Conservation (phyloP, 2,797 vertebrate species). For the Neoniphon sammara region DNA sequence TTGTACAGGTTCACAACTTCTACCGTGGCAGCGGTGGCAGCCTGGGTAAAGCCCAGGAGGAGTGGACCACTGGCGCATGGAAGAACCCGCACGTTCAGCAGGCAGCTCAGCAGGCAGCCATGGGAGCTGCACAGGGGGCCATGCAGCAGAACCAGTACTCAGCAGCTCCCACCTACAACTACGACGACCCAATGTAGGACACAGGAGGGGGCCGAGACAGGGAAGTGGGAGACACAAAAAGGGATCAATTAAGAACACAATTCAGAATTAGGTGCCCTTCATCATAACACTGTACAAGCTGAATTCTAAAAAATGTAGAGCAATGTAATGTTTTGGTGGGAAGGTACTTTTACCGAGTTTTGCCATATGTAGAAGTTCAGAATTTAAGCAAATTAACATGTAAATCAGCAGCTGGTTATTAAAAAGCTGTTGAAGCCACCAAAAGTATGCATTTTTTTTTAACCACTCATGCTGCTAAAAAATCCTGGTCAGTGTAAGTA, state of each 20-base stretch:
- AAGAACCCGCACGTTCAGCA: constrained; percentile 97
- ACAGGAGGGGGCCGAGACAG: constrained; percentile 50
- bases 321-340: constrained; percentile 44
- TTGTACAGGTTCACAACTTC: constrained; percentile 92
- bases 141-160: constrained; percentile 91
- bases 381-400: constrained; percentile 42
- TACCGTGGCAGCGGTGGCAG: constrained; percentile 97
- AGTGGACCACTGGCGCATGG: constrained; percentile 97
- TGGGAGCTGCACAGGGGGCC: constrained; percentile 92
- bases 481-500: constrained; percentile 25
- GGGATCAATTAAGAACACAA: constrained; percentile 77
- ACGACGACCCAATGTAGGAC: constrained; percentile 95
- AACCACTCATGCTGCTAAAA: constrained; percentile 45
- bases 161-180: constrained; percentile 95
- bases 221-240: constrained; percentile 67
- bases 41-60: constrained; percentile 96
- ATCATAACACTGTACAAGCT: constrained; percentile 63
- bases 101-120: constrained; percentile 93
- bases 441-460: constrained; percentile 6
- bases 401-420: constrained; percentile 43
- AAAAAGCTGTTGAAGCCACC: constrained; percentile 20
- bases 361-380: constrained; percentile 22
- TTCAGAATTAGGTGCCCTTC: constrained; percentile 78
- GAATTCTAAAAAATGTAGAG: constrained; percentile 58
- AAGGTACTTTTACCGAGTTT: constrained; percentile 50